Base-by-base conservation (phyloP, 2,797 vertebrate species). In the Hypotaenidia philippensis region DNA sequence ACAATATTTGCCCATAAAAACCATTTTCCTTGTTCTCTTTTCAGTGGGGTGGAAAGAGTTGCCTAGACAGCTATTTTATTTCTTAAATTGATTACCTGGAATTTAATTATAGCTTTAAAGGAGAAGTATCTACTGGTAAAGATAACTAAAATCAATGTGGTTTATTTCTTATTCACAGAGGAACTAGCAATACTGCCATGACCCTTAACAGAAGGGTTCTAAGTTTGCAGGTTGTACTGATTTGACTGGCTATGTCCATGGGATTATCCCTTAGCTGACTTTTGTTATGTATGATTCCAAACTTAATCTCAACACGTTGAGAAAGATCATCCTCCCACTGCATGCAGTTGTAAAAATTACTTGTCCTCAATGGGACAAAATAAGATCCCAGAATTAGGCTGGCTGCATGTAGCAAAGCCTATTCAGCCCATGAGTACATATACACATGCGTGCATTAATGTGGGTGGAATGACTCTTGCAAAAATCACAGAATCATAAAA, bases 21-120 rank as follows among this genome's bases (percentile, higher is more conserved):
- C 7, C 32, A 18, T 55, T 77, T 57, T 38, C 38, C 38, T n/a
- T 55, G 5, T 40, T 71, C 47, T 83, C 40, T 87, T 83, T 65
- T 38, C 72, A 59, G 19, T 5, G 26, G 20, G 7, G 16, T 5
- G 2, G 3, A 81, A 90, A 78, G n/a, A 3, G 0, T 20, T 1
- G 2, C n/a, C 26, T 45, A 11, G 8, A 68, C 49, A 71, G 21
- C 8, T 27, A n/a, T 56, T 71, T 93, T 66, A 29, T 81, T 77
- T 63, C 41, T 78, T 60, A 78, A 70, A 87, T 10, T 34, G 26
- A 56, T 86, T 85, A 77, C 26, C 71, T 83, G 83, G 64, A 78
- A 83, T 65, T 44, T 18, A 90, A 83, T 81, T 55, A 41, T 8
- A 61, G 32, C 29, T 64, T 60, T 79, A 83, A 93, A 92, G 53